Conservation (phyloP, 2,888 invertebrate species). For the Lampropteryx suffumata region DNA sequence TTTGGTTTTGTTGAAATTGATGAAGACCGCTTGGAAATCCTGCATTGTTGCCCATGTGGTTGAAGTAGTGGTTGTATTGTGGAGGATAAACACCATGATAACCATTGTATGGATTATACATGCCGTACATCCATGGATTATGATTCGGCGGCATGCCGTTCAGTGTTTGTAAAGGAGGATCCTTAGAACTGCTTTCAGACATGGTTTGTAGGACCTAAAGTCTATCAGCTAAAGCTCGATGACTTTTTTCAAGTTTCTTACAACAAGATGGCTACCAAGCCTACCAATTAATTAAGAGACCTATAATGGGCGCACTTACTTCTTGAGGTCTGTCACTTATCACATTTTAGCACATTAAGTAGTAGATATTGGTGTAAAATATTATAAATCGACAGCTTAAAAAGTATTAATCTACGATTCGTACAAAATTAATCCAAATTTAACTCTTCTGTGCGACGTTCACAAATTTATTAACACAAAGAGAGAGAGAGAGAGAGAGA, state of each 20-base stretch:
- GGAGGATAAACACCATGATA: slow-evolving; percentile 75
- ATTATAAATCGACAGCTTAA: too few species aligned
- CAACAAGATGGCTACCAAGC: slow-evolving; percentile 16
- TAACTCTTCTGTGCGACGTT: too few species aligned
- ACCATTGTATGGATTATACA: slow-evolving; percentile 67
- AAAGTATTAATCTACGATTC: too few species aligned
- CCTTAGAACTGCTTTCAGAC: slow-evolving; percentile 70
- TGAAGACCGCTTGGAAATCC: slow-evolving; percentile 54
- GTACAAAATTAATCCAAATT: too few species aligned
- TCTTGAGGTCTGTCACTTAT: neutral
- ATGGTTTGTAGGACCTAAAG: slow-evolving; percentile 38
- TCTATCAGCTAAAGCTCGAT: slow-evolving; percentile 6
- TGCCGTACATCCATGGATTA: slow-evolving; percentile 73
- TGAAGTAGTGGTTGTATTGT: slow-evolving; percentile 77
- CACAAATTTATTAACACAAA: too few species aligned
- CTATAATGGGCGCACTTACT: neutral
- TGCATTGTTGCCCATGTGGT: slow-evolving; percentile 64
- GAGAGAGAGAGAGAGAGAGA: too few species aligned
- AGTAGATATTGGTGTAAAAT: too few species aligned
- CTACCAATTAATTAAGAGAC: too few species aligned
- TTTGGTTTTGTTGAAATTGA: slow-evolving; percentile 63
- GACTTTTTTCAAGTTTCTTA: slow-evolving; percentile 4
- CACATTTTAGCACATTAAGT: too few species aligned
- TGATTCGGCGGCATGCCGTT: slow-evolving; percentile 69
- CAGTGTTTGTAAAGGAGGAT: slow-evolving; percentile 75